phyloP scores from a whole-genome alignment of 2,113 vertebrate genomes.

The Castor canadensis region DNA sequence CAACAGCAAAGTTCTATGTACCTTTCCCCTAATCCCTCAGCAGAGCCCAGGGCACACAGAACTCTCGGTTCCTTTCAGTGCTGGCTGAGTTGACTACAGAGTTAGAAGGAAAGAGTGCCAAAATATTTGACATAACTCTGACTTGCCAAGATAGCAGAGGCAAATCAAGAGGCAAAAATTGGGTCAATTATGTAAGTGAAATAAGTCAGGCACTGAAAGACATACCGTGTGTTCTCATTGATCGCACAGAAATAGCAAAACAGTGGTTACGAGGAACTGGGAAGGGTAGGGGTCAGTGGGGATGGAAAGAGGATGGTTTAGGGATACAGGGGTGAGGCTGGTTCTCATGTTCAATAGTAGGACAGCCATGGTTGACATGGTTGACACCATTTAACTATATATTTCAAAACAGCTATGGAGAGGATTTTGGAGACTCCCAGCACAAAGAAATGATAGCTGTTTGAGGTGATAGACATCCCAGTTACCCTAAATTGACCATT shows the following conservation, averaged over 20 bases:
- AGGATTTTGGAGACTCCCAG: neutral
- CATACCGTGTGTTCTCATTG: neutral
- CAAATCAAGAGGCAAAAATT: constrained; percentile 25
- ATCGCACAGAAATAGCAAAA: neutral
- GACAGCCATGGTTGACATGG: neutral
- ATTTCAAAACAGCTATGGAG: neutral
- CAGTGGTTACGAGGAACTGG: neutral
- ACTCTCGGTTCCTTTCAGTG: neutral
- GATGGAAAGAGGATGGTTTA: neutral
- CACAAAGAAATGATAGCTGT: neutral
- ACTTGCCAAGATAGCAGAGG: neutral
- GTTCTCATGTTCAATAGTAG: neutral
- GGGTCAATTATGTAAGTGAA: neutral
- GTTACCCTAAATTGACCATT: neutral
- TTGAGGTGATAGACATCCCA: neutral
- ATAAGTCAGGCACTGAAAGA: neutral
- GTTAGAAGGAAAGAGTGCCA: neutral
- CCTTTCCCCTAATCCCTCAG: neutral
- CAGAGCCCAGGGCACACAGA: neutral
- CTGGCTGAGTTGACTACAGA: neutral
- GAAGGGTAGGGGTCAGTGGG: neutral
- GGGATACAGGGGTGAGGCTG: neutral
- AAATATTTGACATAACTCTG: neutral
- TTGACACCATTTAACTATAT: neutral
- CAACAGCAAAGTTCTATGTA: neutral